Evolutionary conservation across 2,113 vertebrate genomes (phyloP), one percentile per base, ranked within the genome.

Genomic region (Synodontis membranacea): DNA sequence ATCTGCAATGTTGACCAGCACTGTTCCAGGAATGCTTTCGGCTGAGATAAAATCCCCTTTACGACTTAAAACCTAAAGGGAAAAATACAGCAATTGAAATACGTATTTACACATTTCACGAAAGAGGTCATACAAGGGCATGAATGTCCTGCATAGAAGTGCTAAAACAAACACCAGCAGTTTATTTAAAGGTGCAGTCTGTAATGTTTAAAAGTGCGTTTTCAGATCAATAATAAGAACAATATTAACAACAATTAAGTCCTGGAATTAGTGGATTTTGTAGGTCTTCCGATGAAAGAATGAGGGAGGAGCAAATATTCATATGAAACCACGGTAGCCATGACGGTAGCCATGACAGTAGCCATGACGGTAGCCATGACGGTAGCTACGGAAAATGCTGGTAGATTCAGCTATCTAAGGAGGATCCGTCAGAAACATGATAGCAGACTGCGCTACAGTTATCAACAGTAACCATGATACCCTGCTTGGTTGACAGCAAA

Each of bases 1-100:
- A 85, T 96, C 94, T 5, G 93, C 95, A 6, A 95, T 90, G 79
- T 96, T 96, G 46, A 96, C 25, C 21, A 96, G 90, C 54, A 95
- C 91, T 0, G 93, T 91, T 42, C 92, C 95, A 21, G 94, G 91
- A 64, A 95, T 74, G 19, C 14, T 10, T 28, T 94, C 92, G 15
- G 83, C 93, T 15, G 64, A 31, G 80, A 95, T 72, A 86, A 87
- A 96, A 8, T 95, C 90, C 1, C 93, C 94, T 14, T 94, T 91
- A 9, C 88, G 91, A 9, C 21, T 89, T n/a, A 83, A 85, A 0
- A 96, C 93, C 94, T 96, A 88, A 64, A 56, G 9, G 9, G 37
- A n/a, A 25, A 34, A 58, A 81, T 46, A 34, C 0, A n/a, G 68
- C 84, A 2, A 34, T 54, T 4, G 39, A 46, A 74, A 2, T 14